Percentiles rank a stretch among this genome's conserved stretches.
phyloP scores from a whole-genome alignment of 30 jellyfish, hydroid and myxozoan genomes.

The Calvadosia cruxmelitensis region DNA sequence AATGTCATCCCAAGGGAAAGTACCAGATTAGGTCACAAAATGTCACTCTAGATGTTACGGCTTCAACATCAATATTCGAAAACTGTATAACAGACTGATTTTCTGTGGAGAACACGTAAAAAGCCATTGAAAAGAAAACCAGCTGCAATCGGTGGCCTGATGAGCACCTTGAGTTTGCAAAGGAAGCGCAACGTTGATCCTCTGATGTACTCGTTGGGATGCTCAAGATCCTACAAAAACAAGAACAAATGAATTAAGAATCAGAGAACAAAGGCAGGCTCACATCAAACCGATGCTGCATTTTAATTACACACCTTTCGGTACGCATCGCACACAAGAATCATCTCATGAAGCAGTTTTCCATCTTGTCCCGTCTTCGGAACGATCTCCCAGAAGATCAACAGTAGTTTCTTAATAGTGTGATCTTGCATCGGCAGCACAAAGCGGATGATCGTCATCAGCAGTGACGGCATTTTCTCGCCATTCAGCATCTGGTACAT shows the following conservation, averaged over 20 bases:
- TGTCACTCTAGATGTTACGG: no score
- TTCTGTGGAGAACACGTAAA: no score
- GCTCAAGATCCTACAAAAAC: slow-evolving; percentile 68
- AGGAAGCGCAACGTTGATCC: slow-evolving; percentile 94
- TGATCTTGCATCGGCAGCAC: slow-evolving; percentile 96
- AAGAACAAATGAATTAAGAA: background rate
- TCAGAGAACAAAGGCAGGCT: background rate
- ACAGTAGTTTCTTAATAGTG: slow-evolving; percentile 70
- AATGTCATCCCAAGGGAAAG: no score
- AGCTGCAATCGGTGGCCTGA: no score
- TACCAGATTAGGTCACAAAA: no score
- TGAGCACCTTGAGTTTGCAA: slow-evolving; percentile 91
- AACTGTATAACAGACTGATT: no score
- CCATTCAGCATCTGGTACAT: slow-evolving; percentile 90
- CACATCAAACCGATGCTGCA: background rate
- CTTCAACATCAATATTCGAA: no score
- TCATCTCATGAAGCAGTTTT: slow-evolving; percentile 95
- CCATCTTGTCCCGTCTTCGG: slow-evolving; percentile 97
- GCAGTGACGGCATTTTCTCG: slow-evolving; percentile 76
- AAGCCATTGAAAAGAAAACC: no score
- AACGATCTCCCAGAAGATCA: slow-evolving; percentile 95
- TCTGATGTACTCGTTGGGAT: slow-evolving; percentile 94
- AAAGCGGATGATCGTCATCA: slow-evolving; percentile 93
- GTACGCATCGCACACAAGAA: slow-evolving; percentile 99
- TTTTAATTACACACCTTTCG: slow-evolving; percentile 40